A percentile compares a stretch with the other conserved stretches of the same genome.
phyloP scores from a whole-genome alignment of 2,888 invertebrate species.

The Netelia inedita region DNA sequence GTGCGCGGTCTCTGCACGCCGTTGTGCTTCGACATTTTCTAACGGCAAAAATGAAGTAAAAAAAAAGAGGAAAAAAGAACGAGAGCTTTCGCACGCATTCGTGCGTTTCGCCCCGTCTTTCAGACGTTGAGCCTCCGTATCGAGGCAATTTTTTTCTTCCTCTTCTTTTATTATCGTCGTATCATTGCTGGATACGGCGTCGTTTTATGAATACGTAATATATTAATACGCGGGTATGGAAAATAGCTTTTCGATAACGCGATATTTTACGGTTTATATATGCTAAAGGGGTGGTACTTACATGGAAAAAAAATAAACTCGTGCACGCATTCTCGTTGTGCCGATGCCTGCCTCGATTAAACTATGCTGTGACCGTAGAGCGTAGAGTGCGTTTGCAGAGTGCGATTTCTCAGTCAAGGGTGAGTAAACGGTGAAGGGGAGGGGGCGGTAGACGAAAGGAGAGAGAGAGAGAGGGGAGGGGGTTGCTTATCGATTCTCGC shows the following conservation, averaged over 20 bases:
- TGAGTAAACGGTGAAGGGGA: not conserved
- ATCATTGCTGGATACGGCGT: slow-evolving; percentile 17
- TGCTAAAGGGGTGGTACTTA: not conserved
- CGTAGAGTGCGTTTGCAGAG: slow-evolving; percentile 37
- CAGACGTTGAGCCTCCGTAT: not conserved
- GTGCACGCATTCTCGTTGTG: not conserved
- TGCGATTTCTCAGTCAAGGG: slow-evolving; percentile 49
- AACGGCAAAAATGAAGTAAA: slow-evolving; percentile 43
- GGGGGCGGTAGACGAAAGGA: not conserved
- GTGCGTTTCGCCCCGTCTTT: slow-evolving; percentile 19
- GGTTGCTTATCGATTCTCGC: slow-evolving; percentile 45
- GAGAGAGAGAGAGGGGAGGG: slow-evolving; percentile 5
- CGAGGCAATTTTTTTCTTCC: not conserved
- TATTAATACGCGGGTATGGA: not conserved
- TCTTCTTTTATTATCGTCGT: slow-evolving; percentile 7
- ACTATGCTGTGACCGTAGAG: slow-evolving; percentile 21
- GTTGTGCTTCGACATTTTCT: slow-evolving; percentile 60
- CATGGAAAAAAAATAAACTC: slow-evolving; percentile 5
- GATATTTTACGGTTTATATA: slow-evolving; percentile 18
- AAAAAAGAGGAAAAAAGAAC: not conserved
- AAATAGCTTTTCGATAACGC: slow-evolving; percentile 28
- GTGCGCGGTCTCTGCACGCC: slow-evolving; percentile 61
- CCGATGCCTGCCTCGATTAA: slow-evolving; percentile 8
- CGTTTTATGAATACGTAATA: not conserved
- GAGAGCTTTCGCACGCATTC: slow-evolving; percentile 10